phyloP scores from a whole-genome alignment of 1,140 invertebrate species.

The Drosophila kepulauana region DNA sequence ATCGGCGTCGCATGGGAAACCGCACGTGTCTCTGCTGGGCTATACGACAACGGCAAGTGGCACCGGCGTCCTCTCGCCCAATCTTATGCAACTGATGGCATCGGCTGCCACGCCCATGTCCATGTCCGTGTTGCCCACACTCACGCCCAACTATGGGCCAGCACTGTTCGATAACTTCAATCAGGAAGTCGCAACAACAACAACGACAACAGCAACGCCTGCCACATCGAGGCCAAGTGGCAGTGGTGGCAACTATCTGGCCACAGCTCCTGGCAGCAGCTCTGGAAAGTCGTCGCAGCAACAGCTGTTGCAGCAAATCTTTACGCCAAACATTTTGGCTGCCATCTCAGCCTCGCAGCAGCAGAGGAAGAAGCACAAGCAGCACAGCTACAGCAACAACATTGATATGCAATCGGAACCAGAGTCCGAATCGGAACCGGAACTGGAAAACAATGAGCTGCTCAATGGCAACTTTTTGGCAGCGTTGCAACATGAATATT shows the following conservation, averaged over 20 bases:
- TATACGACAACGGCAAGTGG: conserved; percentile 69
- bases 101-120: conserved; percentile 41
- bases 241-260: conserved; percentile 16
- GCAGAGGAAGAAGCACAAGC: conserved; percentile 14
- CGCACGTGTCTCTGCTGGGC: conserved; percentile 69
- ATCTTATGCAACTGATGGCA: conserved; percentile 63
- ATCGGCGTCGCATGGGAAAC: conserved; percentile 39
- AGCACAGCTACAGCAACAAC: neutral
- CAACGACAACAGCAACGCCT: conserved; percentile 30
- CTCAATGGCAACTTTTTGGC: conserved; percentile 68
- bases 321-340: conserved; percentile 54
- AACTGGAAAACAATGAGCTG: conserved; percentile 57
- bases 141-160: conserved; percentile 66
- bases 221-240: conserved; percentile 34
- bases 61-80: conserved; percentile 55
- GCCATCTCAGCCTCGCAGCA: conserved; percentile 40
- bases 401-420: conserved; percentile 4
- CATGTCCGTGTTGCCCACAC: conserved; percentile 41
- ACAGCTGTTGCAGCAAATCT: conserved; percentile 66
- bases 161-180: conserved; percentile 63
- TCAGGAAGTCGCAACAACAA: conserved; percentile 30
- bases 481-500: conserved; percentile 68
- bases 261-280: conserved; percentile 15
- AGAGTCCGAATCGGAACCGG: conserved; percentile 16
- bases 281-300: conserved; percentile 21